Evolutionary conservation across 2,797 vertebrate genomes (phyloP).

Genomic region (Bradypus variegatus): DNA sequence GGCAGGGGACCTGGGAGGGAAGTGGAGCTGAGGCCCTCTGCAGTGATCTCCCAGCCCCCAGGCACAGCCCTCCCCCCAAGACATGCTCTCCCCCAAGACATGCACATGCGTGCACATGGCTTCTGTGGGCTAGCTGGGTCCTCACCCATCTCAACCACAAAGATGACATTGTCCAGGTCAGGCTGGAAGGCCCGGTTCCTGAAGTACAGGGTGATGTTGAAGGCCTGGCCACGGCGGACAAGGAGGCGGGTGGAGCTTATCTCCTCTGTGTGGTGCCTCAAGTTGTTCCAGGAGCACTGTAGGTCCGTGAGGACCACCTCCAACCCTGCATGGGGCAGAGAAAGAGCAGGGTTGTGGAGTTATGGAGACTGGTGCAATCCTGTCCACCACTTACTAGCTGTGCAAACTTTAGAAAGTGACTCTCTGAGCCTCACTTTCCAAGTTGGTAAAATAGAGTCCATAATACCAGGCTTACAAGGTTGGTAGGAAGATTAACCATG

Average conservation of each 20-base stretch:
- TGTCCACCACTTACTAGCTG: background rate
- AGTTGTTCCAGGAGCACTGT: constrained; percentile 79
- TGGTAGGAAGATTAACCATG: background rate
- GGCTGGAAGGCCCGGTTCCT: constrained; percentile 73
- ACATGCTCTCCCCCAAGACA: background rate
- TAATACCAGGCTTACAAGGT: background rate
- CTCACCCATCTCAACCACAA: constrained; percentile 82
- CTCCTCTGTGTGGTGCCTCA: constrained; percentile 79
- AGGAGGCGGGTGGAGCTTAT: constrained; percentile 77
- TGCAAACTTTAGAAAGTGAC: constrained; percentile 16
- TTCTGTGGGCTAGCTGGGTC: background rate
- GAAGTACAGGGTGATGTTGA: constrained; percentile 79
- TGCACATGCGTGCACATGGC: background rate
- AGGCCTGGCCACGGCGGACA: constrained; percentile 81
- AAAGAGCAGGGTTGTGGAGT: background rate
- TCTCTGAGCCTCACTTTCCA: constrained; percentile 10
- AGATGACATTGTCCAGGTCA: constrained; percentile 74
- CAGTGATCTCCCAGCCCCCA: background rate
- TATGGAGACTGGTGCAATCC: background rate
- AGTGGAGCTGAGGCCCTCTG: background rate
- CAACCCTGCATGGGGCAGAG: constrained; percentile 67
- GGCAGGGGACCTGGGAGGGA: constrained; percentile 61
- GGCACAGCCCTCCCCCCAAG: background rate
- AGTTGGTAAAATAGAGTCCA: background rate
- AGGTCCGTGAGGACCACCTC: constrained; percentile 77